Percentiles rank a stretch among this genome's conserved stretches.
phyloP scores from a whole-genome alignment of 2,888 invertebrate genomes.

The Acrobasis suavella region DNA sequence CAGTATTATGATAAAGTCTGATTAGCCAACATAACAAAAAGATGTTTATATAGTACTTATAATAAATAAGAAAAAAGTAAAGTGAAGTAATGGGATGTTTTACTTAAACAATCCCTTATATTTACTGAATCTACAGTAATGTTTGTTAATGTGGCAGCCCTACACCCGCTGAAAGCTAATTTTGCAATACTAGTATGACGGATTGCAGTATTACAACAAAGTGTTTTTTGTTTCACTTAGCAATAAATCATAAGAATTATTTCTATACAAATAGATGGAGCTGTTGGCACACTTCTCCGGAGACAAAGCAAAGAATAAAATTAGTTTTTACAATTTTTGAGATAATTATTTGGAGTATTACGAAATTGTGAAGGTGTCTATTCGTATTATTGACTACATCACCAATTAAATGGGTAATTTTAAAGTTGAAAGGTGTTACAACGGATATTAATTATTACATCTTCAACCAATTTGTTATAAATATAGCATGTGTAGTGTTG shows the following conservation, averaged over 20 bases:
- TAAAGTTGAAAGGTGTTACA: neutral
- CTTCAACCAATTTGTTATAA: neutral
- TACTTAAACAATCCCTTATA: no score
- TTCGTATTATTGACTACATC: neutral
- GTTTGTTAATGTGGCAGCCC: no score
- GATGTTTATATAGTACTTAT: no score
- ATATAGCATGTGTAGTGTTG: no score
- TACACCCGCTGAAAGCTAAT: neutral
- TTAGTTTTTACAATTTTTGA: neutral
- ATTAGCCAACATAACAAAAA: no score
- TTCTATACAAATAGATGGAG: neutral
- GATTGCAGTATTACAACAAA: conserved; percentile 43
- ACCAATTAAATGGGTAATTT: neutral
- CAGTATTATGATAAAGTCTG: no score
- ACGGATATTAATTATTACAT: neutral
- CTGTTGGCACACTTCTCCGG: conserved; percentile 3
- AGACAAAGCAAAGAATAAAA: neutral
- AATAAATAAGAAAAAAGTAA: no score
- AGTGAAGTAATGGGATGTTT: no score
- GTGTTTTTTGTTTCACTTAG: conserved; percentile 34
- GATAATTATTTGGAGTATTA: neutral
- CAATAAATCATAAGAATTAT: conserved; percentile 1
- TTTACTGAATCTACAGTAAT: neutral
- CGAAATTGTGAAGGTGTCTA: neutral
- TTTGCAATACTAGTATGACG: conserved; percentile 31